phyloP scores from a whole-genome alignment of 2,797 vertebrate species.

The Typhlichthys subterraneus region DNA sequence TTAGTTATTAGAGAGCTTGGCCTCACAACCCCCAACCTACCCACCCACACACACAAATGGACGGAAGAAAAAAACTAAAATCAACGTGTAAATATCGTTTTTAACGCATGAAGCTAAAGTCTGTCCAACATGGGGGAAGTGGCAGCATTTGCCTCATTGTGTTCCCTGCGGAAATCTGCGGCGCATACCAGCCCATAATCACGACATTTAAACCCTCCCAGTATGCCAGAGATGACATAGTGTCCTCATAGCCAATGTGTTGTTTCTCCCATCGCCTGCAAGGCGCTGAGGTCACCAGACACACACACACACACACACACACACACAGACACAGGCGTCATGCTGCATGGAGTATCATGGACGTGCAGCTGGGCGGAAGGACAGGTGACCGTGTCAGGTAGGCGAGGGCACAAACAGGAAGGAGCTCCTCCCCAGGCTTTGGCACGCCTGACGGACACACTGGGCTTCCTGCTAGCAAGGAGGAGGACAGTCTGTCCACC shows the following conservation, averaged over 20 bases:
- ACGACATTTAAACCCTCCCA: slow-evolving; percentile 22
- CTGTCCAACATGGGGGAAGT: slow-evolving; percentile 12
- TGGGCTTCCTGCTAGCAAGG: slow-evolving; percentile 72
- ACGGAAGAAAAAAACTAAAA: slow-evolving; percentile 11
- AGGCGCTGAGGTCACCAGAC: slow-evolving; percentile 3
- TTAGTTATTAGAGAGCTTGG: slow-evolving; percentile 38
- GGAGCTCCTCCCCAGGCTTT: slow-evolving; percentile 74
- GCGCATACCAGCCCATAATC: slow-evolving; percentile 32
- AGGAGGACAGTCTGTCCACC: slow-evolving; percentile 81
- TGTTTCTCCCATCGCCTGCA: background rate
- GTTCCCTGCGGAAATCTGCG: slow-evolving; percentile 29
- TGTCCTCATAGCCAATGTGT: slow-evolving; percentile 4
- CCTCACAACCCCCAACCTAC: slow-evolving; percentile 14
- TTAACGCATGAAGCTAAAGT: slow-evolving; percentile 2
- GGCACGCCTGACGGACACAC: slow-evolving; percentile 72
- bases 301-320: background rate
- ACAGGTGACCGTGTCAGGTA: slow-evolving; percentile 77
- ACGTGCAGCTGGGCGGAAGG: slow-evolving; percentile 52
- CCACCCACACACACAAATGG: slow-evolving; percentile 6
- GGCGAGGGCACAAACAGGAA: slow-evolving; percentile 76
- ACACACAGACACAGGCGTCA: background rate
- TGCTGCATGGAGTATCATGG: slow-evolving; percentile 19
- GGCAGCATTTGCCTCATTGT: slow-evolving; percentile 11
- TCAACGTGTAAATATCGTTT: slow-evolving; percentile 12
- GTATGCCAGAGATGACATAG: slow-evolving; percentile 17